A percentile compares a stretch with the other conserved stretches of the same genome.
Conservation (phyloP, 1,140 invertebrate species). For the Arctopsyche grandis region DNA sequence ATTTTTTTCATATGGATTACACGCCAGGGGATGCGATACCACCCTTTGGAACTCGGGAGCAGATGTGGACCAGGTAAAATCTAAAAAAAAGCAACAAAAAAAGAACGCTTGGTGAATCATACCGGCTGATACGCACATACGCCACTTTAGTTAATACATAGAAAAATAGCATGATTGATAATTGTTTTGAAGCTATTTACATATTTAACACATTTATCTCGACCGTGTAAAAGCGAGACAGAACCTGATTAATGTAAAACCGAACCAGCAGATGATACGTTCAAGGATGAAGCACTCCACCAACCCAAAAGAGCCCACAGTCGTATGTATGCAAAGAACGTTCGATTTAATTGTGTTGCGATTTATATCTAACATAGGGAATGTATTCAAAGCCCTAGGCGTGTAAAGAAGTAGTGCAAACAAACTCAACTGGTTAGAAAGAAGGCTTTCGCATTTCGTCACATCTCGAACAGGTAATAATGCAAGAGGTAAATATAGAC, state of each 20-base stretch:
- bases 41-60: conserved; percentile 2
- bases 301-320: conserved; percentile 13
- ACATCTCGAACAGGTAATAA: conserved; percentile 5
- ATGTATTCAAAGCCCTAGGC: neutral
- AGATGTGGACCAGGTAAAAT: conserved; percentile 8
- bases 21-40: neutral
- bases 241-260: conserved; percentile 10
- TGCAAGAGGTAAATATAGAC: conserved; percentile 12
- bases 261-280: neutral
- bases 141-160: neutral
- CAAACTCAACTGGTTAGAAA: neutral
- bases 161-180: conserved; percentile 2
- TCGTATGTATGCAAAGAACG: neutral
- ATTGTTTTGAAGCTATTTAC: neutral
- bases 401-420: neutral
- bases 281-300: no score
- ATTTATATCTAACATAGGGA: no score
- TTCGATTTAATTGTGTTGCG: neutral
- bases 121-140: neutral
- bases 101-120: neutral
- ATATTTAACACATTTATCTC: conserved; percentile 11
- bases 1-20: neutral
- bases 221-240: neutral
- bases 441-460: conserved; percentile 7
- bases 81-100: neutral